Conservation (phyloP, 2,797 vertebrate species). For the Cichlasoma orientale region DNA sequence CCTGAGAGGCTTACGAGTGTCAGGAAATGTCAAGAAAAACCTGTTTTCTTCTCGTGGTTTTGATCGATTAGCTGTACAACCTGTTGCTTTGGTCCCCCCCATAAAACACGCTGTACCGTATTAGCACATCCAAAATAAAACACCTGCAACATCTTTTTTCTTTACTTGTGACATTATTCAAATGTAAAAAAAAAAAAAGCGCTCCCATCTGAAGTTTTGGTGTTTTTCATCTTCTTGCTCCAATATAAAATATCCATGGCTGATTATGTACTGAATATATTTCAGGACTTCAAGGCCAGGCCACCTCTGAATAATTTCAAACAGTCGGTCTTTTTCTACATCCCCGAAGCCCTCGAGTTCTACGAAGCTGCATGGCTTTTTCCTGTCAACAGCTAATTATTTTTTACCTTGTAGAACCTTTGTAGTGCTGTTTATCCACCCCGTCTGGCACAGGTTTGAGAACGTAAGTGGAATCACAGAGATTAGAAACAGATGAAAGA, state of each 20-base stretch:
- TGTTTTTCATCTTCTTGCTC: slow-evolving; percentile 10
- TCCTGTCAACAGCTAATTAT: slow-evolving; percentile 38
- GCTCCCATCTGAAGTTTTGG: neutral
- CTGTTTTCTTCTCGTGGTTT: neutral
- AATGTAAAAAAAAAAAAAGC: neutral
- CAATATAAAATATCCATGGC: slow-evolving; percentile 41
- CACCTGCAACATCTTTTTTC: slow-evolving; percentile 30
- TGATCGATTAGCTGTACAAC: slow-evolving; percentile 26
- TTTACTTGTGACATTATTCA: slow-evolving; percentile 16
- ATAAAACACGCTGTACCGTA: slow-evolving; percentile 23
- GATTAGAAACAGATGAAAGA: slow-evolving; percentile 58
- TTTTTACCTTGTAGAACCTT: slow-evolving; percentile 38
- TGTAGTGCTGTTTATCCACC: slow-evolving; percentile 33
- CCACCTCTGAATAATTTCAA: slow-evolving; percentile 26
- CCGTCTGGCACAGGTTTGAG: slow-evolving; percentile 48
- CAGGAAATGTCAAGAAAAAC: slow-evolving; percentile 1
- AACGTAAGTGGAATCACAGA: slow-evolving; percentile 28
- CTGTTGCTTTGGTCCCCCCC: neutral
- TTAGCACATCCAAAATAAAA: slow-evolving; percentile 34
- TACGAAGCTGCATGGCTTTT: slow-evolving; percentile 37
- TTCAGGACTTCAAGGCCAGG: slow-evolving; percentile 5
- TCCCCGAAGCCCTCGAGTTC: slow-evolving; percentile 44
- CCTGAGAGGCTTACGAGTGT: slow-evolving; percentile 2
- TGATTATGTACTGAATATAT: slow-evolving; percentile 31
- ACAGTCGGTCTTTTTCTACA: slow-evolving; percentile 11